Percentiles rank a stretch among this genome's conserved stretches.
These are phyloP conservation scores for Coregonus suidteri DNA, from an alignment of 2,797 vertebrate genomes.

Conservation along the genomic window DNA sequence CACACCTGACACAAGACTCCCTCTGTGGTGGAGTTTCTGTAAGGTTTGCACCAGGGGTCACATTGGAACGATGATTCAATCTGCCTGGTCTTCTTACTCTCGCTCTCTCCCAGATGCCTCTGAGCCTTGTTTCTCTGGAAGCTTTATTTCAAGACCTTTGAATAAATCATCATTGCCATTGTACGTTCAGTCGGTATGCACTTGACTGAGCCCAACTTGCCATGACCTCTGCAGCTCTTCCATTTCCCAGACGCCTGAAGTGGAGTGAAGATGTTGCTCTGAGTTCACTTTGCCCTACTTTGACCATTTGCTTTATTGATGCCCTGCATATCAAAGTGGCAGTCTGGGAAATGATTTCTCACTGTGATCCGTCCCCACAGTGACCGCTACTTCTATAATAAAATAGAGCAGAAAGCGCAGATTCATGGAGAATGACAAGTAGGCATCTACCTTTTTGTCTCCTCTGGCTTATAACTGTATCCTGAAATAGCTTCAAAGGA, in stretches of 20 bases:
- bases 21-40: slow-evolving; percentile 22
- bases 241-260: slow-evolving; percentile 45
- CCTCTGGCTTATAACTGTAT: slow-evolving; percentile 55
- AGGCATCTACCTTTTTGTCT: slow-evolving; percentile 65
- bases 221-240: slow-evolving; percentile 48
- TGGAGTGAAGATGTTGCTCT: slow-evolving; percentile 57
- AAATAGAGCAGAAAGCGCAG: slow-evolving; percentile 40
- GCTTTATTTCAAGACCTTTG: slow-evolving; percentile 53
- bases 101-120: slow-evolving; percentile 51
- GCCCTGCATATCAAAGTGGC: slow-evolving; percentile 40
- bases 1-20: slow-evolving; percentile 17
- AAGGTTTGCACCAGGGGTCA: slow-evolving; percentile 43
- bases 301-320: slow-evolving; percentile 54
- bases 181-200: slow-evolving; percentile 60
- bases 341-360: slow-evolving; percentile 41
- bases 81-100: slow-evolving; percentile 28
- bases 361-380: slow-evolving; percentile 33
- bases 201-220: slow-evolving; percentile 59
- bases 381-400: slow-evolving; percentile 29
- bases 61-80: slow-evolving; percentile 55
- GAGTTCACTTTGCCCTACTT: slow-evolving; percentile 32
- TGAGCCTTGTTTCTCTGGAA: slow-evolving; percentile 38
- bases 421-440: slow-evolving; percentile 61
- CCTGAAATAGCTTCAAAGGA: slow-evolving; percentile 70
- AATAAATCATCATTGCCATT: slow-evolving; percentile 65